Evolutionary conservation across 2,113 vertebrate species (phyloP), one percentile per base, ranked within the genome.

Genomic region (Marmota monax): DNA sequence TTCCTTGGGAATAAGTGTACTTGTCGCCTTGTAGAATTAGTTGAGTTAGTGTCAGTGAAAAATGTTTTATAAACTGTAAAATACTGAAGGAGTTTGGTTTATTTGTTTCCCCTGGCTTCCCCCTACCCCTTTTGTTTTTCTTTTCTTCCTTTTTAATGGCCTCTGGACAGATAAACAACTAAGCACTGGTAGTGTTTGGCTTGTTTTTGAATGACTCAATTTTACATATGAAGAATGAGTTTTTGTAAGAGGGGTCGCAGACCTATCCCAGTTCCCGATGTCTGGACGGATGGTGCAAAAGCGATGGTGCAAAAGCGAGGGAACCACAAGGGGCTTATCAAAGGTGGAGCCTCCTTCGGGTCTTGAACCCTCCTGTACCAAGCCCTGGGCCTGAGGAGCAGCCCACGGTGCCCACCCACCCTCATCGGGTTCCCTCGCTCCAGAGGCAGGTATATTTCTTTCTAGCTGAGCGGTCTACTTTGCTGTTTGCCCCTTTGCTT

Each of bases 401-500:
- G 63, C n/a, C 23, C 1, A 5, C 2, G 7, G 34, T 58, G 72
- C 65, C 42, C 56, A 12, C 37, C 32, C n/a, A 42, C 74, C 29
- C 67, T 14, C 5, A 4, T 37, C 39, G 8, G 3, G 7, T 65
- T 58, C 17, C 48, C 79, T 6, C 74, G 53, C 85, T 83, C 73
- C 73, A 42, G 80, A 73, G 87, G 53, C 73, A n/a, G 34, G 56
- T 18, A 1, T 13, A 5, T 17, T 53, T 53, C 32, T 90, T 74
- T 61, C 72, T 17, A n/a, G 91, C 65, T 51, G 39, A 83, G 61
- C 4, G 6, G 42, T n/a, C 79, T 39, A 34, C 85, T 90, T 92
- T 94, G 89, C 90, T 16, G 13, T 67, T 91, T 88, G 58, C 45
- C 79, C 82, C 88, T 92, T 79, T 51, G 83, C 76, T 96, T 95